Base-by-base conservation (phyloP, 2,113 vertebrate species). In the Ammodytes marinus region DNA sequence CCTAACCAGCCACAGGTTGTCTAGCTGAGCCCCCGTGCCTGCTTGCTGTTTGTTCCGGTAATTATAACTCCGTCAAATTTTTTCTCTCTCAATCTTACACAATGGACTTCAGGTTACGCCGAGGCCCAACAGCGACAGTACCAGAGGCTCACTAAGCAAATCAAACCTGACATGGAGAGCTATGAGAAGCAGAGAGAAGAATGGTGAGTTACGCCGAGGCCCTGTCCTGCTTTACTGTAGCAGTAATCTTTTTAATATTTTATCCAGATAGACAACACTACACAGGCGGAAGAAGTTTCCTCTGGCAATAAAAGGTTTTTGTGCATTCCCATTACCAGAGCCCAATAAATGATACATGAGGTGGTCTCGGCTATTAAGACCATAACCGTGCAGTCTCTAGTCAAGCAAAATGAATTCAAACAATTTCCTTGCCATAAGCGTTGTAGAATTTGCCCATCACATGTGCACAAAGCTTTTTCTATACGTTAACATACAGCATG, bases 91-190 rank as follows among this genome's bases (percentile, higher is more conserved):
- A 57, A 8, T 89, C 58, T 66, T 43, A 59, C 64, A 74, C 12
- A 72, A 77, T 59, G 80, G 35, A 52, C 82, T 72, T 12, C 88
- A 97, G 98, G 98, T 74, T 99, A 97, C 3, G 98, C 98, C 0
- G 97, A 98, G 17, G 98, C 98, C n/a, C 98, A 99, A 78, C 93
- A 98, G 69, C 95, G 98, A 27, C 98, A 99, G 88, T 99, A 99
- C 93, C 98, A 98, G 88, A 84, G 98, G 50, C 91, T 99, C 84
- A 98, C 97, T 1, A 97, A 90, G 90, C 98, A 99, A 94, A 99
- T 99, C 93, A 96, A 93, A 85, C 98, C 98, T 1, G 96, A 99
- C 93, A 93, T 98, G 95, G 96, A 97, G 57, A 73, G 92, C 17
- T 99, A 99, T 0, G 95, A 96, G 90, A 95, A 77, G 77, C 95